Evolutionary conservation across 2,797 vertebrate genomes (phyloP), one percentile per base, ranked within the genome.

Genomic region (Meda fulgida): DNA sequence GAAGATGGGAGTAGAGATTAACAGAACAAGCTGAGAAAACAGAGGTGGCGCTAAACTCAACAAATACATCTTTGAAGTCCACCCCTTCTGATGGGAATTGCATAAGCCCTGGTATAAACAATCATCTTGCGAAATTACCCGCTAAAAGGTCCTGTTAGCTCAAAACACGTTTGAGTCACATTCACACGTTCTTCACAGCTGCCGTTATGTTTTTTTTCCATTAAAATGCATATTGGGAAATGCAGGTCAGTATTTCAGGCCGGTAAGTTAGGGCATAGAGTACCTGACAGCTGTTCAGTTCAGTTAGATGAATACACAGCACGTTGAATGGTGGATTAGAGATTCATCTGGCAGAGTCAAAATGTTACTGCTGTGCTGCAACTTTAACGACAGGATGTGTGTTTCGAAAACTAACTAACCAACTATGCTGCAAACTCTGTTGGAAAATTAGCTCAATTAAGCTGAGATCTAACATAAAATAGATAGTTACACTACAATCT

Each of bases 151-250:
- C 53, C 31, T 70, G 38, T 31, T 43, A 43, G 58, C 4, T 1
- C n/a, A 40, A 46, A 31, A 46, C 40, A 65, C 0, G 4, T 13
- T n/a, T 9, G 5, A 40, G 14, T 40, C n/a, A 21, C 34, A 21
- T 69, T 51, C 51, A 48, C 18, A 23, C 13, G 38, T 72, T 77
- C 77, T 89, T 77, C 48, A 65, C 75, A 70, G 85, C 85, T 78
- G 75, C 48, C 38, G 7, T 89, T 85, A 78, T 67, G 86, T 73
- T 65, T 67, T 71, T n/a, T 53, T 72, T 36, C 60, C 81, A 83
- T 81, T 87, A 73, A 66, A 69, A 80, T 84, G 81, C 77, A 86
- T 81, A 72, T 79, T 87, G 72, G 82, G 84, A 58, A 76, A 73
- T 81, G 72, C 84, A 78, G 82, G 81, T 85, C 55, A 36, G 72